Evolutionary conservation across 92 coral and sea anemone species (phyloP), one percentile per base, ranked within the genome.

Genomic region (Desmophyllum pertusum): DNA sequence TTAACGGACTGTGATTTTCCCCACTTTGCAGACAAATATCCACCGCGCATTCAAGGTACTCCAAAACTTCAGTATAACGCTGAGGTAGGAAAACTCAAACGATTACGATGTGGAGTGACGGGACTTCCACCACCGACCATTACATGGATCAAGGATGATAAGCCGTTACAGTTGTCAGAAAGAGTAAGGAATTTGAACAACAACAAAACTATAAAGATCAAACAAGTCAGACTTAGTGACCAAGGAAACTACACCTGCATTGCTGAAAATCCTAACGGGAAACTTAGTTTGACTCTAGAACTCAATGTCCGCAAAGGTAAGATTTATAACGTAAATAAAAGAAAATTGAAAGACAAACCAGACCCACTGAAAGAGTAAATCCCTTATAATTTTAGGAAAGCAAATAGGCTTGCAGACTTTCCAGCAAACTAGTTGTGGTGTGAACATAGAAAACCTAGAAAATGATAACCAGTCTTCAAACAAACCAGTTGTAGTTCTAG

Each of bases 211-310:
- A 52, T 93, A 70, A 86, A 81, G 85, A 93, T 93, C 55, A 89
- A 66, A 75, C 35, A 27, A 3, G 84, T 73, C 45, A 69, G 33
- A 15, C 74, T 18, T 27, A 36, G 65, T 0, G 97, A 93, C 79
- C 90, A 82, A 27, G 97, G 97, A 36, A 82, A 76, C 59, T 93
- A 93, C 81, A 84, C 86, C 43, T 93, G 97, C 78, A 36, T 76
- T 50, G 94, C 87, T 33, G 69, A 75, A 38, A 93, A 91, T 76
- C 18, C 57, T 40, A 57, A 65, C 59, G 97, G 97, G 19, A 77
- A 40, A 74, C 41, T 86, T 19, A 84, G 86, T 57, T 76, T 67
- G 50, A 88, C 93, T 9, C 79, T 91, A 6, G 59, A 62, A 29
- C 85, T 93, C 3, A n/a, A n/a, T 17, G 93, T 93, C 4, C 82